Evolutionary conservation across 2,797 vertebrate species (phyloP).

Genomic region (Girardinus metallicus): DNA sequence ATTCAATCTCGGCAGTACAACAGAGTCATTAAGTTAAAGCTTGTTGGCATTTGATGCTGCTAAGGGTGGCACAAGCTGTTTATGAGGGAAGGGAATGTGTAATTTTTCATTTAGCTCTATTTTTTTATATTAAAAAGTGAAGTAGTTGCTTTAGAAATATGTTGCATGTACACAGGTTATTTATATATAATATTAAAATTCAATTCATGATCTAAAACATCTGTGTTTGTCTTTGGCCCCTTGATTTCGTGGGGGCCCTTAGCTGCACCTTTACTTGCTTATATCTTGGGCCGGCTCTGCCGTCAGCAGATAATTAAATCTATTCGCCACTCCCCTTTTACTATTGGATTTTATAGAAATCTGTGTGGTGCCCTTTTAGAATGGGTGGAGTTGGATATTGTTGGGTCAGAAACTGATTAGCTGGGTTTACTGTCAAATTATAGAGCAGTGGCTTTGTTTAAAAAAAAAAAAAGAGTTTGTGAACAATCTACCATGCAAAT

Average conservation of each 20-base stretch:
- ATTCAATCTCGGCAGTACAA: not conserved
- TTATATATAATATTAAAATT: not conserved
- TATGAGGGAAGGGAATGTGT: not conserved
- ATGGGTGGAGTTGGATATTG: slow-evolving; percentile 48
- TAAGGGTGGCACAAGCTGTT: not conserved
- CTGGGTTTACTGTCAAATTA: slow-evolving; percentile 62
- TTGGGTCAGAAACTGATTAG: slow-evolving; percentile 48
- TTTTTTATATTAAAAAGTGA: not conserved
- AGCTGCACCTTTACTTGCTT: not conserved
- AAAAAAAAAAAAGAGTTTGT: slow-evolving; percentile 48
- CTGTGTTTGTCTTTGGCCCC: not conserved
- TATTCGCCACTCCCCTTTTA: not conserved
- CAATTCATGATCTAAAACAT: not conserved
- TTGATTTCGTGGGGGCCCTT: not conserved
- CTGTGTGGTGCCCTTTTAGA: slow-evolving; percentile 3
- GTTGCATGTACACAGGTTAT: not conserved
- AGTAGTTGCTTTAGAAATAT: not conserved
- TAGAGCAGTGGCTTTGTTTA: slow-evolving; percentile 51
- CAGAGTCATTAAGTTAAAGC: not conserved
- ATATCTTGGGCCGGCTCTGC: not conserved
- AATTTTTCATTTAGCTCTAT: not conserved
- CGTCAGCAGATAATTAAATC: not conserved
- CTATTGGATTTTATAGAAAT: not conserved
- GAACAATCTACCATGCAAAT: slow-evolving; percentile 51
- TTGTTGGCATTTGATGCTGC: not conserved